Percentiles rank a stretch among this genome's conserved stretches.
Conservation (phyloP, 2,888 invertebrate species). For the Hylaea fasciaria region DNA sequence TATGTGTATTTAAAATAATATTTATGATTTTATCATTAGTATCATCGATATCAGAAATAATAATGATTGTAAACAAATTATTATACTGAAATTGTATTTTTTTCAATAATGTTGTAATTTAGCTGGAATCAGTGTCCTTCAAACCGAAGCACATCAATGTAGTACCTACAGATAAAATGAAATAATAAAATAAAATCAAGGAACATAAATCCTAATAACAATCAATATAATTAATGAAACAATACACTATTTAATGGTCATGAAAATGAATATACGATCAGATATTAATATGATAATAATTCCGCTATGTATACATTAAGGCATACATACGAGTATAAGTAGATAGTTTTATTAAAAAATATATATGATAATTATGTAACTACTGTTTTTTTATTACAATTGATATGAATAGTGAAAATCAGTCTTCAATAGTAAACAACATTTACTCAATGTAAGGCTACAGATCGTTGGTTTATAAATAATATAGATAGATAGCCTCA, state of each 20-base stretch:
- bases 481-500: conserved; percentile 32
- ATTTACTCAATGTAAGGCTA: conserved; percentile 26
- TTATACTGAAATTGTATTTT: too few relatives aligned
- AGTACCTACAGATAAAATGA: neutral
- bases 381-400: neutral
- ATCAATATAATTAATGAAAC: conserved; percentile 1
- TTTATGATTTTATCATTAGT: too few relatives aligned
- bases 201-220: conserved; percentile 6
- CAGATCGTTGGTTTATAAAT: conserved; percentile 31
- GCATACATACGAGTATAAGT: too few relatives aligned
- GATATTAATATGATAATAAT: too few relatives aligned
- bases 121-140: too few relatives aligned
- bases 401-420: conserved; percentile 28
- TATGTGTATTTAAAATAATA: neutral
- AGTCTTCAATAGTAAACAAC: conserved; percentile 31
- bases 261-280: neutral
- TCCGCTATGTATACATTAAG: too few relatives aligned
- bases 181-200: conserved; percentile 1
- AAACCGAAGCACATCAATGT: too few relatives aligned
- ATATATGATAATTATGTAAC: too few relatives aligned
- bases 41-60: too few relatives aligned
- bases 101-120: too few relatives aligned
- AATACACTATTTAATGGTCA: neutral
- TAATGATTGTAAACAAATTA: too few relatives aligned
- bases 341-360: too few relatives aligned